Base-by-base conservation (phyloP, 2,888 invertebrate species). In the Lobophora halterata region DNA sequence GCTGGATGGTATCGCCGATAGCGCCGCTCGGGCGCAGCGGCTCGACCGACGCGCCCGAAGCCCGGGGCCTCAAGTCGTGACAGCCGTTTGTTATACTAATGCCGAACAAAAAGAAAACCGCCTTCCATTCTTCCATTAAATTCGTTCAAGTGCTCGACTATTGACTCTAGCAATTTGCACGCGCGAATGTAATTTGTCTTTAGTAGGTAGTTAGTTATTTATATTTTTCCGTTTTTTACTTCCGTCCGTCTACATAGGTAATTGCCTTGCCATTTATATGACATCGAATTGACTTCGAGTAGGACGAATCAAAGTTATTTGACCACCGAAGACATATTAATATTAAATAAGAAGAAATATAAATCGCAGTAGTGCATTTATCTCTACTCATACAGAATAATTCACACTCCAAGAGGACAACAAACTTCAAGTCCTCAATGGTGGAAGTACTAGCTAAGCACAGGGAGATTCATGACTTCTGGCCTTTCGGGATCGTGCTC, bases 71-170 rank as follows among this genome's bases (percentile, higher is more conserved):
- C 73, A 66, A 75, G 74, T 85, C 82, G 82, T 83, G 83, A 83
- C 80, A 68, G 60, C 65, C 67, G 75, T 82, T 79, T 75, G 77
- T 81, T 79, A 77, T 65, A 71, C 78, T 79, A 80, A 79, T 79
- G 73, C 69, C 71, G 61, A 65, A 68, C 72, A 77, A 78, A 79
- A 83, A 80, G 76, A 79, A 73, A 69, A 73, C 73, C 64, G 58
- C 65, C 66, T 59, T 65, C 70, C 63, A 78, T 73, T 76, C 72
- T 66, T 68, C 71, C 71, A 78, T 75, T 76, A 75, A 69, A 60
- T 60, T 61, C 53, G 63, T 63, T 62, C 64, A 63, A 69, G 64
- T 67, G 68, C 59, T 67, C 61, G 76, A 64, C 58, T 75, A 65
- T 79, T 75, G 75, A 74, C 68, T 73, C 58, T 62, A 54, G 52